Base-by-base conservation (phyloP, 2,888 invertebrate genomes). In the Drosophila helvetica region DNA sequence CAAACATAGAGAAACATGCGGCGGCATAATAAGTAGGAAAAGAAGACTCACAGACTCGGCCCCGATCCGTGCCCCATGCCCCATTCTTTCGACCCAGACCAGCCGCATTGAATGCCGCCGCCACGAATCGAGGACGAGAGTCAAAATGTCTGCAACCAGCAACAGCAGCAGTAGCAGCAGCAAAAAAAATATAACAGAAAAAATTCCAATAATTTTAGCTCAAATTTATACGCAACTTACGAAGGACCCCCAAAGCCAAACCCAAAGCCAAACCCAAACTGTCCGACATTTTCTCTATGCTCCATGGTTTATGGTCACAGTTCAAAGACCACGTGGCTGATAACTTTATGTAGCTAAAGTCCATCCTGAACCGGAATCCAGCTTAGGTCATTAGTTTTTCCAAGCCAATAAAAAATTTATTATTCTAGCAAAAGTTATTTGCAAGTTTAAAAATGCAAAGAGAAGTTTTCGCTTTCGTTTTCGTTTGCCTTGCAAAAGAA, bases 51-150 rank as follows among this genome's bases (percentile, higher is more conserved):
- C 80, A 75, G 69, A 75, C 50, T 53, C 51, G 50, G 55, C 63
- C 62, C 68, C 54, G 48, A 17, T 67, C 30, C 59, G 17, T 15
- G 17, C 17, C 47, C 62, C 48, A 45, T 42, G 47, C 50, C 47
- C 54, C 30, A 27, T 51, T 33, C 42, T 55, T 47, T 6, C 38
- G 15, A 38, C 15, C 38, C 38, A 38, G 30, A 18, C 65, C 48
- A 75, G 83, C 77, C 85, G 81, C 81, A 81, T 84, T 81, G 81
- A 77, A 61, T 48, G 81, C 77, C 85, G 79, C 80, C 38, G 62
- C 80, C 73, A 65, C 65, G 77, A 84, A 82, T 86, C 71, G 79
- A 74, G 82, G 82, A 75, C 87, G 85, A 79, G 61, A 85, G 87
- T 86, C 82, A 74, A 75, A 53, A 70, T 77, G 82, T 86, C 82